Percentiles rank a stretch among this genome's conserved stretches.
These are phyloP conservation scores for Brachyhypopomus occidentalis DNA, from an alignment of 2,113 vertebrate species.

Conservation along the genomic window DNA sequence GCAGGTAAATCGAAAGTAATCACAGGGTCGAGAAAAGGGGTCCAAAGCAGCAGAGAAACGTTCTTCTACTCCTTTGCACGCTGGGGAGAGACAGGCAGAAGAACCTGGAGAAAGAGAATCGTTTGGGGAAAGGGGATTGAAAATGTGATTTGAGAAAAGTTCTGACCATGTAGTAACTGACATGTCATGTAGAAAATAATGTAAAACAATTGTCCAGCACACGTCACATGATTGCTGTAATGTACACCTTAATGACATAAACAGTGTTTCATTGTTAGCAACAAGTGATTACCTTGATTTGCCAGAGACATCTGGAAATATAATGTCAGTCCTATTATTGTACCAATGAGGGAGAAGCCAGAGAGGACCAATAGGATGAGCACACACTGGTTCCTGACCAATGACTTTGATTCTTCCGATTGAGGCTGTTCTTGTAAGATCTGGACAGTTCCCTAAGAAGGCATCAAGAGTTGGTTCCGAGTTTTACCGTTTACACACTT, in stretches of 20 bases:
- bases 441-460: slow-evolving; percentile 42
- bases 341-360: slow-evolving; percentile 49
- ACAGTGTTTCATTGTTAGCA: too few relatives aligned
- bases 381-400: slow-evolving; percentile 46
- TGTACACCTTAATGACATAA: neutral
- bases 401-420: slow-evolving; percentile 36
- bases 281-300: slow-evolving; percentile 21
- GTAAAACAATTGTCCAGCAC: too few relatives aligned
- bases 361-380: slow-evolving; percentile 57
- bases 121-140: neutral
- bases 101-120: slow-evolving; percentile 55
- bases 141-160: neutral
- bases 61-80: slow-evolving; percentile 64
- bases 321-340: slow-evolving; percentile 58
- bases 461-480: neutral
- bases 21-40: slow-evolving; percentile 76
- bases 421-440: slow-evolving; percentile 37
- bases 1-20: slow-evolving; percentile 76
- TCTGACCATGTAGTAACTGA: neutral
- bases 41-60: slow-evolving; percentile 68
- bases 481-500: neutral
- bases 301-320: slow-evolving; percentile 20
- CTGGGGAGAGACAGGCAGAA: slow-evolving; percentile 65
- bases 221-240: neutral
- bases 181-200: neutral